These are phyloP conservation scores for Cydia amplana DNA, from an alignment of 1,140 invertebrate species.

Conservation along the genomic window DNA sequence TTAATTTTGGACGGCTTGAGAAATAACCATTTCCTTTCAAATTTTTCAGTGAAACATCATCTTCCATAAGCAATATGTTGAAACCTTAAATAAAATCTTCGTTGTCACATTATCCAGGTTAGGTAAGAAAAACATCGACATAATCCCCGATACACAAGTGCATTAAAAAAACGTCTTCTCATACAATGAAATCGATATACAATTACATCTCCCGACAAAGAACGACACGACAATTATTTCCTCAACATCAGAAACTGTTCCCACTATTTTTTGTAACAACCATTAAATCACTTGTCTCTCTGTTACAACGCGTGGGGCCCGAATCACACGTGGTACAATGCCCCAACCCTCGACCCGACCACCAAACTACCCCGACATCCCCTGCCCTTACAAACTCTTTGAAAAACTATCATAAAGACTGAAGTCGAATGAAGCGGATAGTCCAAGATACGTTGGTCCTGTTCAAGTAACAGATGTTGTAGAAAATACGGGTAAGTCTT, in stretches of 20 bases:
- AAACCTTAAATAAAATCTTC: too few species aligned
- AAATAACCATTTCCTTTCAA: too few species aligned
- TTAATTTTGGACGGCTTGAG: too few species aligned
- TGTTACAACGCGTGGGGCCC: constrained; percentile 59
- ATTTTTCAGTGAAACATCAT: too few species aligned
- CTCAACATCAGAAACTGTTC: constrained; percentile 1
- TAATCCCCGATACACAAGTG: neutral
- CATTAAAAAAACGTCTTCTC: neutral
- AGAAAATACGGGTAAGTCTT: constrained; percentile 47
- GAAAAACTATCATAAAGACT: constrained; percentile 34
- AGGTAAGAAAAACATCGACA: neutral
- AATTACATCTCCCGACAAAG: constrained; percentile 22
- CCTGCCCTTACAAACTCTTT: constrained; percentile 34
- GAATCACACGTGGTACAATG: constrained; percentile 59
- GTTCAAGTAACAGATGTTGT: constrained; percentile 54
- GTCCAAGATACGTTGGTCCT: constrained; percentile 43
- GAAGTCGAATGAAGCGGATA: constrained; percentile 21
- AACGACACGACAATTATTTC: constrained; percentile 24
- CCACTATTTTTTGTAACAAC: constrained; percentile 37
- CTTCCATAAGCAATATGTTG: too few species aligned
- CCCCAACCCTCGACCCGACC: constrained; percentile 41
- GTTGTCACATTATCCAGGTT: neutral
- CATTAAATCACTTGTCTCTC: constrained; percentile 62
- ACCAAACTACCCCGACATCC: constrained; percentile 40
- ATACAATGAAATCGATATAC: constrained; percentile 15